phyloP scores from a whole-genome alignment of 92 coral and sea anemone species.

The Epizoanthus scotinus region DNA sequence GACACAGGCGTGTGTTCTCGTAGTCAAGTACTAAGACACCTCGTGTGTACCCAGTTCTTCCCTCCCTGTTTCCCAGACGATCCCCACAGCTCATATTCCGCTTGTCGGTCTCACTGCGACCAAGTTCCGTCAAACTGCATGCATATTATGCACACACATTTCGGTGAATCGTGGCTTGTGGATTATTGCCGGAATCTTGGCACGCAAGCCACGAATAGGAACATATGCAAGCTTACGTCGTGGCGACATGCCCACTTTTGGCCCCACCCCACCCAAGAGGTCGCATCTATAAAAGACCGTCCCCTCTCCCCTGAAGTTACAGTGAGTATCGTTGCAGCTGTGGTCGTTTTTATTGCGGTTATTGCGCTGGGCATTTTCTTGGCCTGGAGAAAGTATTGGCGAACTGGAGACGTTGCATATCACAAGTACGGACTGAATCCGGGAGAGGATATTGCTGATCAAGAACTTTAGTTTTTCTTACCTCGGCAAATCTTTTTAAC shows the following conservation, averaged over 20 bases:
- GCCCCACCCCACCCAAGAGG: slow-evolving; percentile 6
- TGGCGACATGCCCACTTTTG: slow-evolving; percentile 32
- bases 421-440: slow-evolving; percentile 13
- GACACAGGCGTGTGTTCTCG: background rate
- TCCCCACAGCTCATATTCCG: slow-evolving; percentile 53
- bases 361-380: background rate
- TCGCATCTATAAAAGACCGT: slow-evolving; percentile 1
- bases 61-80: slow-evolving; percentile 76
- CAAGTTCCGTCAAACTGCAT: slow-evolving; percentile 43
- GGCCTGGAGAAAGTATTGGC: slow-evolving; percentile 5
- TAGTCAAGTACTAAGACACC: background rate
- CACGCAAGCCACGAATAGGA: background rate
- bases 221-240: slow-evolving; percentile 9
- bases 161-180: background rate
- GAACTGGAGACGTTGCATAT: background rate
- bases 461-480: slow-evolving; percentile 4
- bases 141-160: background rate
- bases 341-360: background rate
- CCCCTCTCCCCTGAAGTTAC: slow-evolving; percentile 33
- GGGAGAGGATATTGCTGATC: slow-evolving; percentile 10
- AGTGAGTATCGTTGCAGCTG: slow-evolving; percentile 12
- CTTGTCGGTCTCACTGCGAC: slow-evolving; percentile 65
- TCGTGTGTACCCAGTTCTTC: slow-evolving; percentile 61
- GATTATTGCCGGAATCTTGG: slow-evolving; percentile 25
- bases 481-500: background rate